Conservation (phyloP, 2,888 invertebrate species). For the Dascillus cervinus region DNA sequence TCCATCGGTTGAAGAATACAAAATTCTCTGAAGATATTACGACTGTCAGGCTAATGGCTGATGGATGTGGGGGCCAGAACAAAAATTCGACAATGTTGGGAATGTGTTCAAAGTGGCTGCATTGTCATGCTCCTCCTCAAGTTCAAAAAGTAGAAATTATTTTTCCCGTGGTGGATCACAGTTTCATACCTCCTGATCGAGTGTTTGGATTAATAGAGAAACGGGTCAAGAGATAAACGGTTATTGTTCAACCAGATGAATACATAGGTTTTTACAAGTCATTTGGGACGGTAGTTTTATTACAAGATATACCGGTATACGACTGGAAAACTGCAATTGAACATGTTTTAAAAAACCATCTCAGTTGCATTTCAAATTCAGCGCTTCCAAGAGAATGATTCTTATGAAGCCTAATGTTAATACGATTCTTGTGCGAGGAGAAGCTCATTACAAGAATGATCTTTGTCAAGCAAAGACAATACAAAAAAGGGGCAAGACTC, state of each 20-base stretch:
- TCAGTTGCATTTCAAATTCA: too few species aligned
- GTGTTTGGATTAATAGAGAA: slow-evolving; percentile 16
- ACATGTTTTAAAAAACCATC: not conserved
- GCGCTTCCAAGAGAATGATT: slow-evolving; percentile 1
- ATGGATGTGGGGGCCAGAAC: too few species aligned
- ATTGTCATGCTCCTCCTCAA: slow-evolving; percentile 14
- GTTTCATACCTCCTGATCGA: slow-evolving; percentile 7
- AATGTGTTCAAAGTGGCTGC: slow-evolving; percentile 22
- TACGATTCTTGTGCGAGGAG: not conserved
- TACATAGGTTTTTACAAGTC: slow-evolving; percentile 10
- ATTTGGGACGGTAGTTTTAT: slow-evolving; percentile 9
- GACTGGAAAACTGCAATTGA: slow-evolving; percentile 11
- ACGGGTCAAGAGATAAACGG: slow-evolving; percentile 9
- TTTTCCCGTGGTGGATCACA: slow-evolving; percentile 13
- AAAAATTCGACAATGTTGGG: slow-evolving; percentile 25
- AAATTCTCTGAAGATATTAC: slow-evolving; percentile 6
- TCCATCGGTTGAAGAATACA: slow-evolving; percentile 11
- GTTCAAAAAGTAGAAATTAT: slow-evolving; percentile 15
- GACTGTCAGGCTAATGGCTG: slow-evolving; percentile 23
- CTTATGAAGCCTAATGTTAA: not conserved
- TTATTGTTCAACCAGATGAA: slow-evolving; percentile 10
- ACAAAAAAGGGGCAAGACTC: too few species aligned
- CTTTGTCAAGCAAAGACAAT: too few species aligned
- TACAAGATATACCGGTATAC: slow-evolving; percentile 8
- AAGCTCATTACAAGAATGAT: too few species aligned